A percentile compares a stretch with the other conserved stretches of the same genome.
Evolutionary conservation across 1,140 invertebrate species (phyloP).

Genomic region (Ephestia elutella): DNA sequence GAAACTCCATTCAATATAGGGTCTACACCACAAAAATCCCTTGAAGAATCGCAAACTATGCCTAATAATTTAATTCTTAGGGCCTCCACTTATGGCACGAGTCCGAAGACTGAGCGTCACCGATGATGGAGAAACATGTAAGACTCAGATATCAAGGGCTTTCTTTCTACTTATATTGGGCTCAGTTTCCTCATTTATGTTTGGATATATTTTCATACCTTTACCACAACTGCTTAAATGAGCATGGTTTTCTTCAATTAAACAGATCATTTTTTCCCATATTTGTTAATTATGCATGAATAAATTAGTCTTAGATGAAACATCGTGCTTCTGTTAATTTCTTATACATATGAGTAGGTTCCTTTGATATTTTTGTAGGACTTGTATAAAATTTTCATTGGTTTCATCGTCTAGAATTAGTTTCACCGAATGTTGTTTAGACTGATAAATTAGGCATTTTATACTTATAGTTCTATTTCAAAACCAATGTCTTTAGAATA

Average conservation of each 20-base stretch:
- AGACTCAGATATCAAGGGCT: constrained; percentile 34
- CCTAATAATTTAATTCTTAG: constrained; percentile 41
- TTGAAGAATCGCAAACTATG: too few species aligned
- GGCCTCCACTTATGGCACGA: constrained; percentile 70
- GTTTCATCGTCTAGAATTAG: background rate
- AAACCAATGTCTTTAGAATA: too few species aligned
- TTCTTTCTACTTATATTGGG: constrained; percentile 11
- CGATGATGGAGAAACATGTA: constrained; percentile 77
- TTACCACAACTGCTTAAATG: background rate
- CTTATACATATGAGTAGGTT: background rate
- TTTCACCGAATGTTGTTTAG: background rate
- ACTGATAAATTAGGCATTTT: too few species aligned
- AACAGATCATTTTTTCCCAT: background rate
- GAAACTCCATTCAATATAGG: background rate
- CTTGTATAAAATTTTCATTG: too few species aligned
- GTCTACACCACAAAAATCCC: too few species aligned
- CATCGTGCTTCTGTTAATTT: background rate
- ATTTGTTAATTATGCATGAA: background rate
- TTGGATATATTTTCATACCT: background rate
- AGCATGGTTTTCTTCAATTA: constrained; percentile 1
- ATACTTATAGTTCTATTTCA: too few species aligned
- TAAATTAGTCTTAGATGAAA: background rate
- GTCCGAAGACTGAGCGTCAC: constrained; percentile 75
- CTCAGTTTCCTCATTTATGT: constrained; percentile 1
- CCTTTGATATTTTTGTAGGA: background rate